Conservation (phyloP, 2,888 invertebrate genomes). For the Carpatolechia fugitivella region DNA sequence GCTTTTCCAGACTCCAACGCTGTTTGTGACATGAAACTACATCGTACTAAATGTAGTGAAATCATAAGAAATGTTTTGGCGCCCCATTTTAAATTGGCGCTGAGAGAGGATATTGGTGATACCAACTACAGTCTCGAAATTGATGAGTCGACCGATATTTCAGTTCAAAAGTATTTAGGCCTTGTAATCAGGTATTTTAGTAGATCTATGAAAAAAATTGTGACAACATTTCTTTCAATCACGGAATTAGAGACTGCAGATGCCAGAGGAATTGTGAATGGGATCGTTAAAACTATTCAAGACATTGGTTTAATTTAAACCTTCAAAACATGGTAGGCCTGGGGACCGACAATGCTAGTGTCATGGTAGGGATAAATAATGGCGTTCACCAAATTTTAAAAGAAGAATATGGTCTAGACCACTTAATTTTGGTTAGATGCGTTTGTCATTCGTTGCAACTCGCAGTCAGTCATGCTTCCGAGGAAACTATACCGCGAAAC, state of each 20-base stretch:
- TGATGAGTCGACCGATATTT: constrained; percentile 13
- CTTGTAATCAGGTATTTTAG: constrained; percentile 12
- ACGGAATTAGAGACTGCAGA: constrained; percentile 2
- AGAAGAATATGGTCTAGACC: neutral
- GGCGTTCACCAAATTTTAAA: neutral
- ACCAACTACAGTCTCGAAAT: constrained; percentile 1
- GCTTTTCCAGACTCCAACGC: too few species aligned
- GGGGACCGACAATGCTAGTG: constrained; percentile 1
- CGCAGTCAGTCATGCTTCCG: neutral
- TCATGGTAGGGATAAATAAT: constrained; percentile 4
- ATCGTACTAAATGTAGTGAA: constrained; percentile 11
- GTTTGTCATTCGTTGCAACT: constrained; percentile 7
- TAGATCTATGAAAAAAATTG: constrained; percentile 9
- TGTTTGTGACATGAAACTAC: constrained; percentile 10
- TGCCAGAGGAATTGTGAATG: constrained; percentile 11
- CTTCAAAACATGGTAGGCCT: constrained; percentile 1
- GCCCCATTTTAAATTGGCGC: neutral
- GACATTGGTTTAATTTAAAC: constrained; percentile 2
- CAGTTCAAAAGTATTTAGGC: constrained; percentile 11
- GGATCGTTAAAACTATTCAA: constrained; percentile 3
- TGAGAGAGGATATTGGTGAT: too few species aligned
- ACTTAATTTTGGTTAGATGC: neutral
- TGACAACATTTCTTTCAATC: constrained; percentile 12
- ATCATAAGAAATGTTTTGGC: constrained; percentile 9
- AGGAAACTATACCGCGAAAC: neutral